Evolutionary conservation across 2,888 invertebrate species (phyloP), one percentile per base, ranked within the genome.

Genomic region (Trichopoda pennipes): DNA sequence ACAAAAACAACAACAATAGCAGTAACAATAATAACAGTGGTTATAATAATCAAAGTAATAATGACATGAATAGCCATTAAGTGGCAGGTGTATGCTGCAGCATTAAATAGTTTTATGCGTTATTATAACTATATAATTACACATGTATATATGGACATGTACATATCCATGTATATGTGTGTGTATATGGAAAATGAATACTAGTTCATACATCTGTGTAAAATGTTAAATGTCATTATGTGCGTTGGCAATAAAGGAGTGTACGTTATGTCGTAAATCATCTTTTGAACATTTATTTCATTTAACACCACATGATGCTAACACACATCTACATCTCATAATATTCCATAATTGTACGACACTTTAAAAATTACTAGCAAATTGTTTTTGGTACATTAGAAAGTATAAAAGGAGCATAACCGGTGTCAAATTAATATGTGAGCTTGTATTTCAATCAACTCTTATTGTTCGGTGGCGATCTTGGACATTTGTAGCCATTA

Each of bases 281-380:
- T 86, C 85, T 84, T 81, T 83, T 80, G 83, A 81, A 64, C 83
- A 80, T 84, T 86, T 84, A 87, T 87, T 84, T 84, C 85, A 85
- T 85, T 87, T 86, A 85, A 84, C 84, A 76, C 70, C 70, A 84
- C 81, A 84, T 81, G 84, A 85, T 85, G 85, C 77, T 82, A 55
- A 47, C 35, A 55, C 19, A 51, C 17, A n/a, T n/a, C n/a, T n/a
- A n/a, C 56, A 70, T 58, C 69, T 53, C 23, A 53, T 44, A n/a
- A n/a, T 28, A 58, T 16, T n/a, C 21, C 38, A 17, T 64, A 38
- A 47, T 64, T 63, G 32, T 61, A 35, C 9, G 42, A 28, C 58
- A 35, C 58, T 66, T 58, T 17, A 49, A 51, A 16, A 66, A 35
- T 64, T 35, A 23, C 74, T 58, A 21, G 38, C 51, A 66, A 75